phyloP scores from a whole-genome alignment of 2,888 invertebrate species.

The Drosophila recens region DNA sequence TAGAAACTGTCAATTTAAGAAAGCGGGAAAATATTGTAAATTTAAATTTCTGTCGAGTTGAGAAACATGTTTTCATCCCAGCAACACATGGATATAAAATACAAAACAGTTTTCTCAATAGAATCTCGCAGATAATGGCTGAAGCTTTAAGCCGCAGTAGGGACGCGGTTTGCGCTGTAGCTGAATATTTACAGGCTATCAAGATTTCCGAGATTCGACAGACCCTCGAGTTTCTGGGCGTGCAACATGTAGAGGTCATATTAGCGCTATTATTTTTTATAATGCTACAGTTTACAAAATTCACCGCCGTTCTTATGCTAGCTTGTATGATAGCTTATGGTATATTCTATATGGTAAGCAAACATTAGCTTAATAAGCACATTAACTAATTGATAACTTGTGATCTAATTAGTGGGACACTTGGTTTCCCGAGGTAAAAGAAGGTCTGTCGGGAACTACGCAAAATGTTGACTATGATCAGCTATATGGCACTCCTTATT shows the following conservation, averaged over 20 bases:
- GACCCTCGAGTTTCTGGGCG: constrained; percentile 60
- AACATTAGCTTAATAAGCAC: background rate
- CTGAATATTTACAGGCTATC: constrained; percentile 37
- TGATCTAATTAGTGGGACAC: constrained; percentile 52
- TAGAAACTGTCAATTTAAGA: background rate
- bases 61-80: constrained; percentile 34
- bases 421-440: constrained; percentile 52
- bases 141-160: background rate
- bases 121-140: constrained; percentile 48
- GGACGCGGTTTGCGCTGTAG: constrained; percentile 7
- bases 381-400: background rate
- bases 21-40: constrained; percentile 5
- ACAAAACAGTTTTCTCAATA: constrained; percentile 34
- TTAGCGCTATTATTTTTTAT: constrained; percentile 49
- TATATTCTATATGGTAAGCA: constrained; percentile 68
- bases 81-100: constrained; percentile 21
- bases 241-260: constrained; percentile 52
- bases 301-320: constrained; percentile 54
- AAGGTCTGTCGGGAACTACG: background rate
- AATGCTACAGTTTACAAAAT: constrained; percentile 67
- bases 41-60: background rate
- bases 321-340: constrained; percentile 55
- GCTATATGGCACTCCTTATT: constrained; percentile 8
- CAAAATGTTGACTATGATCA: background rate
- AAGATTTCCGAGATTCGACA: constrained; percentile 57